phyloP scores from a whole-genome alignment of 2,113 vertebrate genomes.

The Laterallus jamaicensis region DNA sequence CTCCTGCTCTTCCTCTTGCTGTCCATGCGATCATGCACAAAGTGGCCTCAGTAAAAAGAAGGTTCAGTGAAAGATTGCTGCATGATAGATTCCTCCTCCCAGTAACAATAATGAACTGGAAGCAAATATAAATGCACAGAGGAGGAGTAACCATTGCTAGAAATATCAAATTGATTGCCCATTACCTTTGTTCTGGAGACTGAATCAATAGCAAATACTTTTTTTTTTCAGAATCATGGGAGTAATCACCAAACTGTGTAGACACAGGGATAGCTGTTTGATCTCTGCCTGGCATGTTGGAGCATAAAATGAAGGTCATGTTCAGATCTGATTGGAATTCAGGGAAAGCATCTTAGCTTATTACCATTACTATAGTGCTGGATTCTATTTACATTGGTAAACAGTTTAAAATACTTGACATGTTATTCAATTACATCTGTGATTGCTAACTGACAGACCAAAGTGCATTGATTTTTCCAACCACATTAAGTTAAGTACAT shows the following conservation, averaged over 20 bases:
- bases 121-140: background rate
- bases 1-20: background rate
- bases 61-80: background rate
- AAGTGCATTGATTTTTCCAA: conserved; percentile 63
- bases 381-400: conserved; percentile 56
- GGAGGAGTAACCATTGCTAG: background rate
- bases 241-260: background rate
- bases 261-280: background rate
- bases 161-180: background rate
- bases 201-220: background rate
- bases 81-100: background rate
- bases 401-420: conserved; percentile 63
- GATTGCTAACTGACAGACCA: conserved; percentile 59
- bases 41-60: background rate
- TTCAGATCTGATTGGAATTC: conserved; percentile 47
- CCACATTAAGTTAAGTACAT: conserved; percentile 50
- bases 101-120: background rate
- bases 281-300: background rate
- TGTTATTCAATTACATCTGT: conserved; percentile 63
- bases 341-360: conserved; percentile 15
- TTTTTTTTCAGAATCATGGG: background rate
- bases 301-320: conserved; percentile 39
- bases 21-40: background rate
- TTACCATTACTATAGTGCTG: conserved; percentile 38
- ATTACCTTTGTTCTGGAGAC: background rate